A percentile compares a stretch with the other conserved stretches of the same genome.
Evolutionary conservation across 2,888 invertebrate genomes (phyloP).

Genomic region (Microchrysa polita): DNA sequence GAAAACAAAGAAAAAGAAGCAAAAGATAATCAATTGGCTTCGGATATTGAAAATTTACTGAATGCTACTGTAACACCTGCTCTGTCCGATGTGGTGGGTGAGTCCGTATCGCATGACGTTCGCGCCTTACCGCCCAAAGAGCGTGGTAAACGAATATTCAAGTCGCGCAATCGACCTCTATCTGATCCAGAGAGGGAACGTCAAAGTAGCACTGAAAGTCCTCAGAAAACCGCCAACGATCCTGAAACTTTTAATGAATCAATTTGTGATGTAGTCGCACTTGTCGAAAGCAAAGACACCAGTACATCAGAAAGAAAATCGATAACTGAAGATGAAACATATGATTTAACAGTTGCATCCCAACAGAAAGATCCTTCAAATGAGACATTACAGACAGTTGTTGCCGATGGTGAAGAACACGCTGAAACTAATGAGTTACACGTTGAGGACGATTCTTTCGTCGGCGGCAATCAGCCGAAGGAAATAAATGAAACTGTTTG

Average conservation of each 20-base stretch:
- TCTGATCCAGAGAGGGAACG: background rate
- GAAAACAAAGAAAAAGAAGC: constrained; percentile 52
- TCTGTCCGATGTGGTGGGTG: constrained; percentile 66
- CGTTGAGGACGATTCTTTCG: background rate
- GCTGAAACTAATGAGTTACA: background rate
- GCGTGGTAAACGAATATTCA: constrained; percentile 62
- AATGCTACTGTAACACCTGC: constrained; percentile 71
- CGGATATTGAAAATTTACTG: constrained; percentile 71
- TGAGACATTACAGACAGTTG: too few species aligned
- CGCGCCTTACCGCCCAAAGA: constrained; percentile 62
- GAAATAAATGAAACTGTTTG: background rate
- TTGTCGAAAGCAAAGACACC: background rate
- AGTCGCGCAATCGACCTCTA: constrained; percentile 59
- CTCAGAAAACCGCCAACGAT: background rate
- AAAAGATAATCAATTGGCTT: constrained; percentile 61
- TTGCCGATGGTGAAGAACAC: background rate
- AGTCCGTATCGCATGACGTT: constrained; percentile 58
- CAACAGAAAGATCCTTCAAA: background rate
- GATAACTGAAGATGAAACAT: background rate
- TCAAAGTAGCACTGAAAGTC: background rate
- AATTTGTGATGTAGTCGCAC: too few species aligned
- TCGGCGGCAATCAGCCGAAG: background rate
- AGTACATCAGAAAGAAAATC: background rate
- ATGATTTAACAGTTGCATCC: too few species aligned
- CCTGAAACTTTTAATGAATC: too few species aligned